Evolutionary conservation across 2,888 invertebrate genomes (phyloP).

Genomic region (Lutraria lutraria): DNA sequence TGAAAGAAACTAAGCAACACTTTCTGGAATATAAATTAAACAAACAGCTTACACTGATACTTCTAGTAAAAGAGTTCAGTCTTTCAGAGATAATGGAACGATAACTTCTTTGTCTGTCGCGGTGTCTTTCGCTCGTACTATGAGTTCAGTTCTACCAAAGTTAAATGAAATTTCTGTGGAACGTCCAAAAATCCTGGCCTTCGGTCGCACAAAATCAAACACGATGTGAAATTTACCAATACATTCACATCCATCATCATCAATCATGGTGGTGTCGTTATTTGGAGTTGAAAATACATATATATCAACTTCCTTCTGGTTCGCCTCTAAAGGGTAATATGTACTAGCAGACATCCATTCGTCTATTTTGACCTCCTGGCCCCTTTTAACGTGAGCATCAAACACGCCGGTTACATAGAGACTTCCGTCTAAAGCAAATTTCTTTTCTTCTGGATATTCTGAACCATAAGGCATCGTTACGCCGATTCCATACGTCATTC

Average conservation of each 20-base stretch:
- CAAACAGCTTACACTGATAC: not conserved
- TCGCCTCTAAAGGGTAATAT: constrained; percentile 25
- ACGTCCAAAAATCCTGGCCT: not conserved
- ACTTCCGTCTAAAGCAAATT: constrained; percentile 20
- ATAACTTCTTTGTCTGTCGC: not conserved
- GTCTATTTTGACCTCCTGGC: constrained; percentile 36
- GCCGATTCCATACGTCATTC: constrained; percentile 39
- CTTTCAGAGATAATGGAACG: constrained; percentile 17
- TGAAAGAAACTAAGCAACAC: no score
- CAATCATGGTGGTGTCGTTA: constrained; percentile 20
- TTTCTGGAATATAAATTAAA: no score
- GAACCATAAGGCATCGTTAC: constrained; percentile 27
- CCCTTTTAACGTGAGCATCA: constrained; percentile 25
- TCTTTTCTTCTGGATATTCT: constrained; percentile 34
- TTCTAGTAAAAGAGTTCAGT: not conserved
- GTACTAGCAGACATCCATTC: constrained; percentile 33
- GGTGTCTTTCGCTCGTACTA: constrained; percentile 18
- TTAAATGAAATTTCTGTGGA: constrained; percentile 34
- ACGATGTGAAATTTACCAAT: constrained; percentile 21
- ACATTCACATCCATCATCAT: constrained; percentile 32
- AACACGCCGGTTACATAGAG: constrained; percentile 23
- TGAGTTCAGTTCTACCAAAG: constrained; percentile 32
- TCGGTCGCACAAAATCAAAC: not conserved
- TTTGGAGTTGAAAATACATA: constrained; percentile 15
- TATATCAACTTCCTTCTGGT: constrained; percentile 27